Percentiles rank a stretch among this genome's conserved stretches.
Evolutionary conservation across 1,140 invertebrate genomes (phyloP).

Genomic region (Sitophilus oryzae): DNA sequence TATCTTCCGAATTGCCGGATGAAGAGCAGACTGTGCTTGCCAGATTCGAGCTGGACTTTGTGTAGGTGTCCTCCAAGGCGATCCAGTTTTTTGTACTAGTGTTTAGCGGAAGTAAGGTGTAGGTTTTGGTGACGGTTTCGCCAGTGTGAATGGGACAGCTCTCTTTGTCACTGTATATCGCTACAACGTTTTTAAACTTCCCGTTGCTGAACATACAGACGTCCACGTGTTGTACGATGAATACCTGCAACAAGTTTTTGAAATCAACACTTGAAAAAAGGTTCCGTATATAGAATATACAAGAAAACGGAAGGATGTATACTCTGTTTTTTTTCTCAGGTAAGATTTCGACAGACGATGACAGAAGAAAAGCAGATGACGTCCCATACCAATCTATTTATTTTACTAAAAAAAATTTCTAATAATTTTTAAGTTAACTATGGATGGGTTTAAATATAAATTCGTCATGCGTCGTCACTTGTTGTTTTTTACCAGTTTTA

Average conservation of each 20-base stretch:
- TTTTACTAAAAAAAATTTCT: no score
- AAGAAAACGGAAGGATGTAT: no score
- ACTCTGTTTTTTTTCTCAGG: no score
- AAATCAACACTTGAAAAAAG: not conserved
- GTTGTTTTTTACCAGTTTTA: no score
- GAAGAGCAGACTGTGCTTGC: slow-evolving; percentile 63
- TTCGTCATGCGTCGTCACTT: no score
- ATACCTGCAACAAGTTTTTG: slow-evolving; percentile 62
- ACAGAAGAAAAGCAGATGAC: no score
- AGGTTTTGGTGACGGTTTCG: slow-evolving; percentile 55
- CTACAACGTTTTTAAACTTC: slow-evolving; percentile 97
- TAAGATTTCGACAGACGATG: no score
- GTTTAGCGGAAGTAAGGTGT: slow-evolving; percentile 62
- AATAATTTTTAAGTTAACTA: no score
- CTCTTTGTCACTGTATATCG: slow-evolving; percentile 68
- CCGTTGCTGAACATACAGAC: slow-evolving; percentile 99
- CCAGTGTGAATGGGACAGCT: slow-evolving; percentile 62
- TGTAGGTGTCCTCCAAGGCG: slow-evolving; percentile 69
- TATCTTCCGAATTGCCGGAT: slow-evolving; percentile 56
- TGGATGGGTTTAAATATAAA: no score
- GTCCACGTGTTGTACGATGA: slow-evolving; percentile 93
- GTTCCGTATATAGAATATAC: not conserved
- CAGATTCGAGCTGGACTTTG: slow-evolving; percentile 59
- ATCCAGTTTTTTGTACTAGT: slow-evolving; percentile 78
- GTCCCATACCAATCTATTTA: no score